phyloP scores from a whole-genome alignment of 2,888 invertebrate genomes.

The Folsomia manolachei region DNA sequence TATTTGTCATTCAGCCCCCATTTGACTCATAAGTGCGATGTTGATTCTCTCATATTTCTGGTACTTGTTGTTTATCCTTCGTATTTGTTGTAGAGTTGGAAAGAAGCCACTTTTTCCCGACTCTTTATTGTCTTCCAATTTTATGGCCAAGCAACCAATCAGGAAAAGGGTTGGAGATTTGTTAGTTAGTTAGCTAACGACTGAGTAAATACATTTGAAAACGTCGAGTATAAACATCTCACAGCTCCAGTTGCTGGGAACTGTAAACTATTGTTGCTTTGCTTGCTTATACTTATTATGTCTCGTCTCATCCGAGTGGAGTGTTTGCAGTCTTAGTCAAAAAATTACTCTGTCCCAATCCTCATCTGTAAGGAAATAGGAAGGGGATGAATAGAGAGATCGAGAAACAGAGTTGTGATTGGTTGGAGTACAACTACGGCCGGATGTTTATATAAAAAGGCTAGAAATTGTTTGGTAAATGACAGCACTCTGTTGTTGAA shows the following conservation, averaged over 20 bases:
- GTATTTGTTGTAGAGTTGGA: conserved; percentile 9
- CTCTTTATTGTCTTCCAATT: conserved; percentile 13
- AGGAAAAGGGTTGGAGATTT: background rate
- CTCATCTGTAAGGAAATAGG: background rate
- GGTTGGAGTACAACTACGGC: conserved; percentile 1
- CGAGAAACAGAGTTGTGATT: background rate
- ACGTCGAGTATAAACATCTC: conserved; percentile 4
- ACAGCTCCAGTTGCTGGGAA: conserved; percentile 8
- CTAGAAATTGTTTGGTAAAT: conserved; percentile 19
- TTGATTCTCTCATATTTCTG: too few species aligned
- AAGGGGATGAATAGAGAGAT: background rate
- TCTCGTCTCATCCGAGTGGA: background rate
- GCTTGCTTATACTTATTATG: too few species aligned
- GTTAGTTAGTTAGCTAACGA: too few species aligned
- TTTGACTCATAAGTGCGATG: background rate
- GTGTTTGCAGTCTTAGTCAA: background rate
- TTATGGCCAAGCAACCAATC: conserved; percentile 5
- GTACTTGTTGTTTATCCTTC: too few species aligned
- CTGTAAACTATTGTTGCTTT: conserved; percentile 18
- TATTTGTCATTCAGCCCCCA: background rate
- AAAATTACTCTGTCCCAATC: background rate
- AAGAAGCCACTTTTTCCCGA: conserved; percentile 7
- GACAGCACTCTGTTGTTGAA: conserved; percentile 18
- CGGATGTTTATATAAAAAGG: conserved; percentile 22
- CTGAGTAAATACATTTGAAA: conserved; percentile 11